Conservation (phyloP, 2,797 vertebrate species). For the Merluccius polli region DNA sequence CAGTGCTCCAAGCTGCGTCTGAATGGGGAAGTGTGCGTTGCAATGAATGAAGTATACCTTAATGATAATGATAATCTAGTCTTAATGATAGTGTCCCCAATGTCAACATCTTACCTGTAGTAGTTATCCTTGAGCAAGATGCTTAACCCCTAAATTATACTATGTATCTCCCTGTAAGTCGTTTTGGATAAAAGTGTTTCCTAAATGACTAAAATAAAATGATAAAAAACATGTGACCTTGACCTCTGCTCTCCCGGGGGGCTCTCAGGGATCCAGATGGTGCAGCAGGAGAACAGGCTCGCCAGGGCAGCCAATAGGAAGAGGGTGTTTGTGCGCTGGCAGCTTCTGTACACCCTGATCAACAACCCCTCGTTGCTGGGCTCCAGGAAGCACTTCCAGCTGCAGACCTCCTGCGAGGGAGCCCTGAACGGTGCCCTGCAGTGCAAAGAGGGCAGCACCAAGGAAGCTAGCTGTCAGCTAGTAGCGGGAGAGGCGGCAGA, state of each 20-base stretch:
- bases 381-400: constrained; percentile 82
- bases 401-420: constrained; percentile 58
- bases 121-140: background rate
- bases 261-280: constrained; percentile 80
- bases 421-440: constrained; percentile 68
- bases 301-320: constrained; percentile 46
- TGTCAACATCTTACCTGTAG: background rate
- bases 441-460: constrained; percentile 24
- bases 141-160: background rate
- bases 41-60: background rate
- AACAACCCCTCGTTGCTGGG: constrained; percentile 83
- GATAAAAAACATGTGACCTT: background rate
- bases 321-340: constrained; percentile 76
- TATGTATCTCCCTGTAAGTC: background rate
- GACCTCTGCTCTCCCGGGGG: background rate
- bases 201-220: background rate
- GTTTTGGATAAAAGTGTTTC: background rate
- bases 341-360: constrained; percentile 86
- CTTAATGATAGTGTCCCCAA: background rate
- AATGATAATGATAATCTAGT: background rate
- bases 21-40: too few species aligned
- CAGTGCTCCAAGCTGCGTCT: background rate
- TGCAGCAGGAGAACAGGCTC: constrained; percentile 62
- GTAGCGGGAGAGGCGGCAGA: constrained; percentile 30
- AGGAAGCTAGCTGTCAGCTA: background rate